Base-by-base conservation (phyloP, 1,140 invertebrate genomes). In the Stenopsyche tienmushanensis region DNA sequence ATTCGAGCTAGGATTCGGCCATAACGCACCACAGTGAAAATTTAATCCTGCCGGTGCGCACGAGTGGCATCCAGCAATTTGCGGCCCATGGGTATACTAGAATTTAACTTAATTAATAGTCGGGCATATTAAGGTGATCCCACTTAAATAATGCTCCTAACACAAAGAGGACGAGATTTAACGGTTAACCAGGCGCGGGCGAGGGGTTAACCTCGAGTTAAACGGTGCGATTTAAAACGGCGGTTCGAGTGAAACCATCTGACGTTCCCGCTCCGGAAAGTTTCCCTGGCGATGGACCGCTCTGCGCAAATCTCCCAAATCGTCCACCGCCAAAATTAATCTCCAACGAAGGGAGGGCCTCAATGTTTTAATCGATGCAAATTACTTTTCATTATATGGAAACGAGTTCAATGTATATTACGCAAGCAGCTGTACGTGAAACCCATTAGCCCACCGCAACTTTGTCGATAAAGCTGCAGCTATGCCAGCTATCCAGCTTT, bases 71-170 rank as follows among this genome's bases (percentile, higher is more conserved):
- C 26, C 41, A 60, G 17, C 24, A 5, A 60, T 60, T 60, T 47
- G 29, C 24, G 57, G 41, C 5, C 44, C 20, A 39, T 15, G 21
- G 34, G 42, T 42, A 47, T 42, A 29, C 57, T 29, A 60, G 57
- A 47, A 29, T 60, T 60, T 26, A 47, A 60, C 57, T 26, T 60
- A 60, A 60, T 60, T 60, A 60, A 60, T 60, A 60, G 57, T 60
- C 42, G 57, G 24, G 41, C 57, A 44, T 60, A 60, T 45, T 47
- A 44, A 60, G 57, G 57, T 60, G 57, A 60, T 60, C 57, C 41
- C 42, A 41, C n/a, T 34, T 57, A 57, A 57, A 42, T 42, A 57
- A 57, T 29, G 39, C 29, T 34, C 29, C n/a, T n/a, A n/a, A n/a
- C n/a, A 7, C 29, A 34, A 34, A 34, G 39, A 2, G 26, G 15